phyloP scores from a whole-genome alignment of 2,797 vertebrate species.

The Characodon lateralis region DNA sequence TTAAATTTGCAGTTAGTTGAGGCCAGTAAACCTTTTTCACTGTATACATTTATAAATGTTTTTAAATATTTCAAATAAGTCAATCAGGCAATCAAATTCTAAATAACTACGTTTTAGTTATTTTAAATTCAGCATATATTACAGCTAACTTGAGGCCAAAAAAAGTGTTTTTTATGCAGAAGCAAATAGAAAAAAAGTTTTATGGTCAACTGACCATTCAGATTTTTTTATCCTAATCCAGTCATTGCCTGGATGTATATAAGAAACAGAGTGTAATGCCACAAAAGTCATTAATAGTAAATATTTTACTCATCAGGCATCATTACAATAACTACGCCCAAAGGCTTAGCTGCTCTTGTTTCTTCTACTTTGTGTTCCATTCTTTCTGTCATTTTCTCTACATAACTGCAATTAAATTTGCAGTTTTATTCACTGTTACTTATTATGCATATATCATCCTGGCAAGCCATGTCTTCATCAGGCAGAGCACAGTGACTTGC shows the following conservation, averaged over 20 bases:
- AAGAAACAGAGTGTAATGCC: slow-evolving; percentile 63
- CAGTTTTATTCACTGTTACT: slow-evolving; percentile 56
- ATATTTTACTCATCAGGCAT: slow-evolving; percentile 78
- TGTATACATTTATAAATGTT: neutral
- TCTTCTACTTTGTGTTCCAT: slow-evolving; percentile 8
- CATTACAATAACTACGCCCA: slow-evolving; percentile 68
- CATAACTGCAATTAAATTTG: slow-evolving; percentile 37
- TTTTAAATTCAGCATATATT: neutral
- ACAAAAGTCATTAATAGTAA: slow-evolving; percentile 79
- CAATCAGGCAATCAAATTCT: neutral
- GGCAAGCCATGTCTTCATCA: slow-evolving; percentile 47
- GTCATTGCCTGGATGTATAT: slow-evolving; percentile 51
- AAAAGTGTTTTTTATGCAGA: neutral
- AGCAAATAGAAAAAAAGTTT: neutral
- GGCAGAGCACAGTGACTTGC: slow-evolving; percentile 28
- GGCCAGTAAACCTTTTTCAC: neutral
- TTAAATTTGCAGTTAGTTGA: neutral
- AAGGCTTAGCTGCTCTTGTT: slow-evolving; percentile 41
- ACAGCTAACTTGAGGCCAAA: neutral
- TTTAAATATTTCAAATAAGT: neutral
- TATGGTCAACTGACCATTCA: too few relatives aligned
- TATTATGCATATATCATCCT: slow-evolving; percentile 52
- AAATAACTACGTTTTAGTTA: neutral
- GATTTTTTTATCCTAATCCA: slow-evolving; percentile 52
- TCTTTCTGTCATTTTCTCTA: slow-evolving; percentile 36